A percentile compares a stretch with the other conserved stretches of the same genome.
These are phyloP conservation scores for Linyphia triangularis DNA, from an alignment of 2,888 invertebrate species.

Conservation along the genomic window DNA sequence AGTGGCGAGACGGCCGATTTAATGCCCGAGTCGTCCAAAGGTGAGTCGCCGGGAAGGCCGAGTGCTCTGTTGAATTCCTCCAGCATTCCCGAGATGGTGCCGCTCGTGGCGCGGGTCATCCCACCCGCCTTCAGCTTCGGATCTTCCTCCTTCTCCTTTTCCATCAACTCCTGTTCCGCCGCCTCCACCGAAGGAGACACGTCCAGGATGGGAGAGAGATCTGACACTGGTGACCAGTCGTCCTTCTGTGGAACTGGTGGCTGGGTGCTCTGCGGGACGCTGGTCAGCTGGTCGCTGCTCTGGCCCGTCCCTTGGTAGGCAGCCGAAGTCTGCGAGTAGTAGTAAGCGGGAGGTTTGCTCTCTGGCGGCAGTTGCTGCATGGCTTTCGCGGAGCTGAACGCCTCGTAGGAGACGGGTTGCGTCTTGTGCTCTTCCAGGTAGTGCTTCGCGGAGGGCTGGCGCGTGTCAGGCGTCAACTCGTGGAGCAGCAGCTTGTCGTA, in stretches of 20 bases:
- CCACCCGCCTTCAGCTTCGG: slow-evolving; percentile 28
- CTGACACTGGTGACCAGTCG: slow-evolving; percentile 81
- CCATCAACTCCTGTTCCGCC: slow-evolving; percentile 78
- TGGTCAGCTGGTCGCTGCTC: slow-evolving; percentile 5
- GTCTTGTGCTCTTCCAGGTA: slow-evolving; percentile 72
- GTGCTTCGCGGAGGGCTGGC: slow-evolving; percentile 64
- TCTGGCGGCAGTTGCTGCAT: slow-evolving; percentile 12
- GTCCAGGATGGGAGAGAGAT: slow-evolving; percentile 81
- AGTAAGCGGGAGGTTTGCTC: slow-evolving; percentile 16
- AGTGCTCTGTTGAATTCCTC: slow-evolving; percentile 77
- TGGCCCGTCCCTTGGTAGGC: neutral
- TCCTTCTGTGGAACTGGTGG: slow-evolving; percentile 71
- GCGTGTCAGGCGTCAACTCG: slow-evolving; percentile 59
- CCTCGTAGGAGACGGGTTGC: slow-evolving; percentile 67
- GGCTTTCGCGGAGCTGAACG: slow-evolving; percentile 67
- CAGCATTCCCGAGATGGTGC: slow-evolving; percentile 77
- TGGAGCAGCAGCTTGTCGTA: slow-evolving; percentile 46
- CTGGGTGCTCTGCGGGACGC: neutral
- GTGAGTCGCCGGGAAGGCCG: slow-evolving; percentile 70
- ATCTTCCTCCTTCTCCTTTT: slow-evolving; percentile 57
- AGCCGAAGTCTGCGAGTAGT: slow-evolving; percentile 11
- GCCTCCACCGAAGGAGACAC: slow-evolving; percentile 81
- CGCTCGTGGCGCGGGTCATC: slow-evolving; percentile 76
- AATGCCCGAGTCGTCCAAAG: slow-evolving; percentile 74
- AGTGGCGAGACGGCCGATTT: slow-evolving; percentile 63